Evolutionary conservation across 2,888 invertebrate species (phyloP).

Genomic region (Osmoderma eremita): DNA sequence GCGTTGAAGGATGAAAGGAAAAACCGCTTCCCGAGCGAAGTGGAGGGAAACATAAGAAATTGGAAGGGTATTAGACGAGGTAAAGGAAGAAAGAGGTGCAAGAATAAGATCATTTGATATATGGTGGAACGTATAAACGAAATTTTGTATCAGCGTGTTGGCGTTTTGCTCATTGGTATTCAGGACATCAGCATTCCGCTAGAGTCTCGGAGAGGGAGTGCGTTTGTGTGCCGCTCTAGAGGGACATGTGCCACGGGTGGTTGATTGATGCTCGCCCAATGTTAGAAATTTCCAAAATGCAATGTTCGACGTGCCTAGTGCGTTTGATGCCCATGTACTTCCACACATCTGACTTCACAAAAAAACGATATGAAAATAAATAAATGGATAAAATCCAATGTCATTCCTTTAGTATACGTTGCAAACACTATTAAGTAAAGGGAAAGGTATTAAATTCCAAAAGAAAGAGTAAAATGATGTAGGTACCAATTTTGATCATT

Average conservation of each 20-base stretch:
- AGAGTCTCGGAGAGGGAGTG: too few relatives aligned
- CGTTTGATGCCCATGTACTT: too few relatives aligned
- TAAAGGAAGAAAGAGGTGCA: slow-evolving; percentile 18
- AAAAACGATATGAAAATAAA: too few relatives aligned
- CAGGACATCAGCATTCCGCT: too few relatives aligned
- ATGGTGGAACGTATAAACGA: slow-evolving; percentile 52
- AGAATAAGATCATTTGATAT: slow-evolving; percentile 40
- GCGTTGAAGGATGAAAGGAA: not conserved
- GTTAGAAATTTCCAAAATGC: slow-evolving; percentile 59
- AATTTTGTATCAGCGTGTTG: slow-evolving; percentile 53
- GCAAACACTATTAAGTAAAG: too few relatives aligned
- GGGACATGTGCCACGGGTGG: slow-evolving; percentile 42
- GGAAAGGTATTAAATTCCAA: too few relatives aligned
- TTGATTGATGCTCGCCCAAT: slow-evolving; percentile 56
- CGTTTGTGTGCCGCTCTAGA: not conserved
- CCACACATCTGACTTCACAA: too few relatives aligned
- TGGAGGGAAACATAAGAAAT: not conserved
- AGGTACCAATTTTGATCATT: too few relatives aligned
- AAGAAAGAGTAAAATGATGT: too few relatives aligned
- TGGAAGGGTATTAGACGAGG: slow-evolving; percentile 14
- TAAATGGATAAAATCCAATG: too few relatives aligned
- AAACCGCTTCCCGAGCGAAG: not conserved
- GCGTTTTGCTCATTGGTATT: slow-evolving; percentile 55
- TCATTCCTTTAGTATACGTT: too few relatives aligned
- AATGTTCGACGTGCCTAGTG: slow-evolving; percentile 44